Evolutionary conservation across 2,888 invertebrate species (phyloP), one percentile per base, ranked within the genome.

Genomic region (Lithophane ornitopus): DNA sequence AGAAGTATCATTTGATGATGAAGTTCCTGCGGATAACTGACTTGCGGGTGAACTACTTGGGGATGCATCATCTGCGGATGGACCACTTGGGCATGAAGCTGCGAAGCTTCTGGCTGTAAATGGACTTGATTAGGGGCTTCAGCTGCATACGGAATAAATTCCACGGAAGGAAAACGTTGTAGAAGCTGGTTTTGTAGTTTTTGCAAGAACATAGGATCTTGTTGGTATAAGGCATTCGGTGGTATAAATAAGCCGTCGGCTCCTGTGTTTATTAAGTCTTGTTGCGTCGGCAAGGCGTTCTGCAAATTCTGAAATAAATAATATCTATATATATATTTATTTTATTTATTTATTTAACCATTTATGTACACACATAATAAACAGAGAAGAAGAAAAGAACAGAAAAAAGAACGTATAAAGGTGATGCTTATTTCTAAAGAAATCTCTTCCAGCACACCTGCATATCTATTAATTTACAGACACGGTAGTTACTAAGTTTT

Each of bases 181-280:
- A 94, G 84, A 34, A 95, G 89, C 80, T 95, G 95, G 54, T 89
- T 92, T 87, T 96, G 96, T 44, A 96, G 89, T 85, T 96, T 96
- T 83, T 96, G 96, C 71, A 97, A 89, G 82, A 94, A 97, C 81
- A 92, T 89, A n/a, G 95, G 95, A 85, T 97, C 97, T 16, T 97
- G 95, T 89, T 97, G 97, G 83, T 97, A 97, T 12, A 97, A 91
- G 19, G 94, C 92, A 79, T 93, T 94, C 6, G 95, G 95, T 76
- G 95, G 92, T 81, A 96, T 94, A 34, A 95, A 91, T 66, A 95
- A 91, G 16, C 94, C 93, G 78, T 95, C 95, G 3, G 94, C 91
- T 63, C 94, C 94, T 26, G 94, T 90, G 68, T 93, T 93, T 58
- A 94, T 80, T 14, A 94, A 85, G 11, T 96, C 94, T 77, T 94